Base-by-base conservation (phyloP, 2,113 vertebrate species). In the Nothoprocta perdicaria region DNA sequence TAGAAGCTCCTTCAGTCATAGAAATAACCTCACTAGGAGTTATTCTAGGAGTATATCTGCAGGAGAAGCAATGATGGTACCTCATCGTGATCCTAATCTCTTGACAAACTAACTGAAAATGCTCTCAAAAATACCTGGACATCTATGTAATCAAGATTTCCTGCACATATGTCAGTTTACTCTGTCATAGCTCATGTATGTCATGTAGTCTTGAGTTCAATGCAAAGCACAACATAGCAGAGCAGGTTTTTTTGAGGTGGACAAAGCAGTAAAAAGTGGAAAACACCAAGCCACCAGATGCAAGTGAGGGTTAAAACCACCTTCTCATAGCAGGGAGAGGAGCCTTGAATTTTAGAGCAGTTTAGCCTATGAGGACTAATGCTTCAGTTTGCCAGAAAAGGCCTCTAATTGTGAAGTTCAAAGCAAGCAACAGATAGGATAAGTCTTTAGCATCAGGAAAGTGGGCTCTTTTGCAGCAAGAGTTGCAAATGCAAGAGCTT, bases 371-470 rank as follows among this genome's bases (percentile, higher is more conserved):
- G n/a, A 50, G 46, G 33, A 24, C 7, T 52, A 69, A 69, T 35
- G 46, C 11, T 69, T 69, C 15, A 10, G 46, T 69, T 69, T 38
- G 23, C 23, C n/a, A 26, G 65, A 27, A 75, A 80, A 78, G 8
- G 5, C 21, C 31, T 80, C 82, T n/a, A 23, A 53, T 50, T 48
- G 52, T 23, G 31, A 60, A n/a, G 16, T 68, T 71, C 74, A 40
- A 43, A 40, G 21, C 23, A 92, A 90, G 33, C 9, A 65, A 35
- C 46, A 57, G 10, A 22, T 0, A 58, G 18, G 41, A 52, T 21
- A 0, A 0, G 5, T 21, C 33, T 16, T n/a, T 15, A 13, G 7
- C 5, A 18, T 69, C 2, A 8, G 22, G n/a, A 82, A 58, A 16
- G 14, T 0, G 16, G 12, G 19, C 5, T 66, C 26, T 69, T 72